Evolutionary conservation across 64 coral and sea anemone genomes (phyloP).

Genomic region (Montipora cactus): DNA sequence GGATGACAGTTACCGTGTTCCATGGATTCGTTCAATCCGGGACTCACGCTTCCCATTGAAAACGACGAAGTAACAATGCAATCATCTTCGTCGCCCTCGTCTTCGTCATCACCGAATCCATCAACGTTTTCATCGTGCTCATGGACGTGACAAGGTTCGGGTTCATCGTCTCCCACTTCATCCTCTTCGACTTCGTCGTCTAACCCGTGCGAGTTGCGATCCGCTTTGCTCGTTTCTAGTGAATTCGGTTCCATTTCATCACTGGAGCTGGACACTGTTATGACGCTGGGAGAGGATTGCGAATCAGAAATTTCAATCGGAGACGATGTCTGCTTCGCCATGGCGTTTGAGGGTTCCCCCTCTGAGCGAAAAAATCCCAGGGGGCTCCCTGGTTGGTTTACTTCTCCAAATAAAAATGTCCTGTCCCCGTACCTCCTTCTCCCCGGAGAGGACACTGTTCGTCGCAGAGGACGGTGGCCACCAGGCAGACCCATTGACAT

Average conservation of each 20-base stretch:
- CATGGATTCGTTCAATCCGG: slow-evolving; percentile 75
- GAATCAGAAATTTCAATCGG: slow-evolving; percentile 97
- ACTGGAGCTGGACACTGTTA: slow-evolving; percentile 97
- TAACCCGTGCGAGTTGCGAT: slow-evolving; percentile 18
- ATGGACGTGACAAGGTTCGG: slow-evolving; percentile 29
- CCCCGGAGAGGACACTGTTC: slow-evolving; percentile 63
- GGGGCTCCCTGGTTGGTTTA: slow-evolving; percentile 29
- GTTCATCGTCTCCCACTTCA: slow-evolving; percentile 65
- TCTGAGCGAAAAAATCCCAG: slow-evolving; percentile 21
- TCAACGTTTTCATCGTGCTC: slow-evolving; percentile 77
- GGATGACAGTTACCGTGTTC: slow-evolving; percentile 39
- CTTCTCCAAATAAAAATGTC: slow-evolving; percentile 38
- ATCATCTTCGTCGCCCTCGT: slow-evolving; percentile 87
- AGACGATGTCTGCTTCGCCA: slow-evolving; percentile 75
- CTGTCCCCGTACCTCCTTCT: slow-evolving; percentile 26
- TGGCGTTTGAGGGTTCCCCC: background rate
- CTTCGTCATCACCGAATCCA: slow-evolving; percentile 86
- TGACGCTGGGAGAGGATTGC: slow-evolving; percentile 93
- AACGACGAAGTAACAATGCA: slow-evolving; percentile 97
- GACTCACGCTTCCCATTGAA: slow-evolving; percentile 79
- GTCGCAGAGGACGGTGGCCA: slow-evolving; percentile 22
- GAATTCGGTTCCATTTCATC: slow-evolving; percentile 96
- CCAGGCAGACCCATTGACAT: background rate
- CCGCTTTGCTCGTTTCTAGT: slow-evolving; percentile 67
- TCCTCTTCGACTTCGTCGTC: slow-evolving; percentile 50